Conservation (phyloP, 2,113 vertebrate species). For the Apteryx mantelli region DNA sequence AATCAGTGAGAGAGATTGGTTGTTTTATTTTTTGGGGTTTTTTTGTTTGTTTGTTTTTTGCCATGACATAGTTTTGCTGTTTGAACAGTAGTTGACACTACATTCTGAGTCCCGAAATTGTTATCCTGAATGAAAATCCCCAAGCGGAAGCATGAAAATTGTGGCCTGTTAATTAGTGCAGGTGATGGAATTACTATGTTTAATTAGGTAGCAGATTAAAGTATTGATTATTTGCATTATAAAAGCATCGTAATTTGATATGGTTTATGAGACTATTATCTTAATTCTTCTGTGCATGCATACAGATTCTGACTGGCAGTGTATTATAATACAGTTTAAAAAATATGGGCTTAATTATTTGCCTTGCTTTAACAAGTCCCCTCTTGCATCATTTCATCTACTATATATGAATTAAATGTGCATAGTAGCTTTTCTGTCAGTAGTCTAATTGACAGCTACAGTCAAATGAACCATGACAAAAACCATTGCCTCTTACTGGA, state of each 20-base stretch:
- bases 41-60: neutral
- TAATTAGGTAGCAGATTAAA: constrained; percentile 32
- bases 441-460: constrained; percentile 30
- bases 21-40: neutral
- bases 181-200: neutral
- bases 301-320: constrained; percentile 6
- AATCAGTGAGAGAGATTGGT: neutral
- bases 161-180: constrained; percentile 23
- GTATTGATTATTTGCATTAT: neutral
- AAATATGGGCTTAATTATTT: neutral
- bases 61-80: constrained; percentile 10
- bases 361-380: constrained; percentile 14
- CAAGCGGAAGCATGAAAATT: constrained; percentile 20
- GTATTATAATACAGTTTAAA: neutral
- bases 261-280: constrained; percentile 6
- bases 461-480: neutral
- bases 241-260: neutral
- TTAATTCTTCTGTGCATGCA: neutral
- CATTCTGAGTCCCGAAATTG: neutral
- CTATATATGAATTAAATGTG: constrained; percentile 5
- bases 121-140: constrained; percentile 35
- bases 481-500: neutral
- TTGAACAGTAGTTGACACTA: neutral
- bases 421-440: neutral
- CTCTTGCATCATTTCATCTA: neutral